A percentile compares a stretch with the other conserved stretches of the same genome.
Conservation (phyloP, 2,888 invertebrate genomes). For the Myathropa florea region DNA sequence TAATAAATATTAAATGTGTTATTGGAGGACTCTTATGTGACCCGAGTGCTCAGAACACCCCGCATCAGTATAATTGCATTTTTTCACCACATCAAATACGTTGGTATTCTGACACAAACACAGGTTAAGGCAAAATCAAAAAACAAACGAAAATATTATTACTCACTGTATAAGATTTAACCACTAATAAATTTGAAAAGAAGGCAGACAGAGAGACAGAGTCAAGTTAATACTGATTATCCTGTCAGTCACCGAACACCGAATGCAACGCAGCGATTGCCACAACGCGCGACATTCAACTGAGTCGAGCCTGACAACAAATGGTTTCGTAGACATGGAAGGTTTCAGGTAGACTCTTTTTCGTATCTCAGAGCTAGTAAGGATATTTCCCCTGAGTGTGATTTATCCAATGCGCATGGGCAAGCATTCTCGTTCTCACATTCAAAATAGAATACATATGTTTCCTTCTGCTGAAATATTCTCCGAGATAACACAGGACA, state of each 20-base stretch:
- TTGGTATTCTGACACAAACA: neutral
- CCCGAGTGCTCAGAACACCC: slow-evolving; percentile 4
- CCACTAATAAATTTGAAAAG: slow-evolving; percentile 33
- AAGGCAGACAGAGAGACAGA: slow-evolving; percentile 18
- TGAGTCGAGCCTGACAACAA: slow-evolving; percentile 41
- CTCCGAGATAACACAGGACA: slow-evolving; percentile 58
- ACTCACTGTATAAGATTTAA: slow-evolving; percentile 33
- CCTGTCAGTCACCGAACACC: slow-evolving; percentile 55
- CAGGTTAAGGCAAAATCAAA: neutral
- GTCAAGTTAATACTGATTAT: slow-evolving; percentile 53
- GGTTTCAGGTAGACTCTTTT: slow-evolving; percentile 54
- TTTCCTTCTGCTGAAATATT: slow-evolving; percentile 43
- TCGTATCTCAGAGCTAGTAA: slow-evolving; percentile 1
- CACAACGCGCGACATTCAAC: slow-evolving; percentile 68
- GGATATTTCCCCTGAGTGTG: slow-evolving; percentile 61
- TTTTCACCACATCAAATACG: neutral
- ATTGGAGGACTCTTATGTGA: slow-evolving; percentile 43
- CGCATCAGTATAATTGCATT: slow-evolving; percentile 57
- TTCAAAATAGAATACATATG: slow-evolving; percentile 58
- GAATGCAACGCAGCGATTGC: slow-evolving; percentile 66
- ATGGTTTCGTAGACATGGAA: slow-evolving; percentile 37
- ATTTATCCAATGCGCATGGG: slow-evolving; percentile 48
- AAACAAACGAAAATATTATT: neutral
- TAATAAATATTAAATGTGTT: slow-evolving; percentile 66
- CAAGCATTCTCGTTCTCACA: slow-evolving; percentile 44